Evolutionary conservation across 2,888 invertebrate species (phyloP), one percentile per base, ranked within the genome.

Genomic region (Metopia argyrocephala): DNA sequence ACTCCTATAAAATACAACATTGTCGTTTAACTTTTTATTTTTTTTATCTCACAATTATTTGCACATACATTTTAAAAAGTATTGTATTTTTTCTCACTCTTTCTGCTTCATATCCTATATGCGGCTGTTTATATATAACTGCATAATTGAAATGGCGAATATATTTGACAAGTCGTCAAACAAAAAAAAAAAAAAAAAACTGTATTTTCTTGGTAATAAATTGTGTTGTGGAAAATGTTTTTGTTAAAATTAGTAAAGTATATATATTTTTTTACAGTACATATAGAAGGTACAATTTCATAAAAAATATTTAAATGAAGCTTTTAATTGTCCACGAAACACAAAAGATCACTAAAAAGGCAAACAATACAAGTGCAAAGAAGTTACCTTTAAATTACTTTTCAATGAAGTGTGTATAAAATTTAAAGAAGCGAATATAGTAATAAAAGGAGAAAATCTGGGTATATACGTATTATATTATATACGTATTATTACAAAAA

Each of bases 121-220:
- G 76, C 57, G 79, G 79, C 68, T 45, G 45, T 76, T 75, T 61
- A 27, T 66, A 73, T 66, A 70, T 78, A 45, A 18, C 57, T 66
- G 46, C 57, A 76, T 20, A 68, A 79, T 78, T 79, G 79, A 83
- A 83, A 83, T 83, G 83, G 83, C 83, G 75, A 80, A 82, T 31
- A 65, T 54, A 70, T 75, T 84, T 83, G 83, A 81, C 80, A 82
- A 73, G 54, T 81, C 78, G 70, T 78, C 70, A 74, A 65, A 78
- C 56, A 27, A 54, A 25, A 56, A 56, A 79, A 65, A 66, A 78
- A 38, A 74, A n/a, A n/a, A 65, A 31, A 54, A 66, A 59, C 61
- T 76, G 66, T 70, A 64, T 46, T 71, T 76, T 74, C 46, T 71
- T 54, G 65, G 46, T 71, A 78, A 76, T 66, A 54, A 38, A 45